Evolutionary conservation across 2,797 vertebrate genomes (phyloP).

Genomic region (Tamandua tetradactyla): DNA sequence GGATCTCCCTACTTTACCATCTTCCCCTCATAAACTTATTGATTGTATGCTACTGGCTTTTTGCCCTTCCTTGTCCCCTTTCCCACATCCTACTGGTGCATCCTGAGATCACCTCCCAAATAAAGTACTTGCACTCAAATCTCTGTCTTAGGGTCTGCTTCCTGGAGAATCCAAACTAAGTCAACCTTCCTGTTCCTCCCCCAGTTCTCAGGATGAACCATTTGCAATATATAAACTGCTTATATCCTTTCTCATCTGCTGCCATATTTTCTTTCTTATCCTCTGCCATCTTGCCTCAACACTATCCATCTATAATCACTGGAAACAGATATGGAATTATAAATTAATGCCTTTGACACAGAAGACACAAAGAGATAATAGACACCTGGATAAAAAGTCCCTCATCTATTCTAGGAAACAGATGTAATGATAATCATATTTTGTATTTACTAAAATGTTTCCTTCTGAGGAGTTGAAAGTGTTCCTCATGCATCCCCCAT

Average conservation of each 20-base stretch:
- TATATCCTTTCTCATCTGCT: conserved; percentile 6
- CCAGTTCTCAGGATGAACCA: not conserved
- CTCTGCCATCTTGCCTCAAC: not conserved
- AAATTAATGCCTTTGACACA: not conserved
- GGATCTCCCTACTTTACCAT: no score
- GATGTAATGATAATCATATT: conserved; percentile 47
- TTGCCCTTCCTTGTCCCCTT: not conserved
- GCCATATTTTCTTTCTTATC: not conserved
- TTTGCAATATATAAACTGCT: not conserved
- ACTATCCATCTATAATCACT: not conserved
- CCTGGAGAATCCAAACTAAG: not conserved
- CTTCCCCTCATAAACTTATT: not conserved
- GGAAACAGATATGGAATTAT: conserved; percentile 12
- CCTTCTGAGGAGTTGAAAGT: conserved; percentile 59
- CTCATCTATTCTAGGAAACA: conserved; percentile 51
- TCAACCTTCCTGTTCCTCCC: not conserved
- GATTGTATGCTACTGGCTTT: not conserved
- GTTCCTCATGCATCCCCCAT: not conserved
- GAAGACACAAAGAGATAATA: not conserved
- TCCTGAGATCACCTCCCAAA: not conserved
- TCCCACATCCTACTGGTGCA: not conserved
- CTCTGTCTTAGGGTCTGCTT: not conserved
- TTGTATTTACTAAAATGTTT: conserved; percentile 52
- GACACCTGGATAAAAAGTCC: conserved; percentile 65
- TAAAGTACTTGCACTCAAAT: not conserved